Evolutionary conservation across 2,113 vertebrate species (phyloP).

Genomic region (Ptychochromis oligacanthus): DNA sequence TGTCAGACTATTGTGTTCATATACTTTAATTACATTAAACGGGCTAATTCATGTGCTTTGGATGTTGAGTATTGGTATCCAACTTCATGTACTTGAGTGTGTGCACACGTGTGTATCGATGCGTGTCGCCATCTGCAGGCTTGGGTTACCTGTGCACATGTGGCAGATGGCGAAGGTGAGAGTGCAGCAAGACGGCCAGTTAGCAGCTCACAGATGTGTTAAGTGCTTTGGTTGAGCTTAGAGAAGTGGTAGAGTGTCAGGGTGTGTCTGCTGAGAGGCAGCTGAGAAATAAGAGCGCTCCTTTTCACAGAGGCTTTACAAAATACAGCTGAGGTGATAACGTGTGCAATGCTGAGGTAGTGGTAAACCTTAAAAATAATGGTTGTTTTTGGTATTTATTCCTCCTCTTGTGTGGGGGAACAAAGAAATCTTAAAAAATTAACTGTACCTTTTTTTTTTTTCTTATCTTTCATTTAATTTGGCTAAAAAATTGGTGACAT

Average conservation of each 20-base stretch:
- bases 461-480: too few relatives aligned
- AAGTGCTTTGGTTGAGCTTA: constrained; percentile 72
- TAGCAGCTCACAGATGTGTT: constrained; percentile 74
- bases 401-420: neutral
- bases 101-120: neutral
- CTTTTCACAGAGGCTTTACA: neutral
- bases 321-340: neutral
- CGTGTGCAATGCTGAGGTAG: neutral
- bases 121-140: constrained; percentile 37
- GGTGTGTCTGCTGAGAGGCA: constrained; percentile 36
- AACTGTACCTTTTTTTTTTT: too few relatives aligned
- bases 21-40: neutral
- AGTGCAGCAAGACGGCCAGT: constrained; percentile 47
- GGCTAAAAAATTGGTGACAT: too few relatives aligned
- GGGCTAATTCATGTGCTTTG: neutral
- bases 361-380: neutral
- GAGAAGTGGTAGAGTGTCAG: constrained; percentile 41
- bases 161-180: constrained; percentile 76
- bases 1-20: neutral
- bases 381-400: neutral
- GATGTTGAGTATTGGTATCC: neutral
- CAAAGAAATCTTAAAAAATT: neutral
- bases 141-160: constrained; percentile 66
- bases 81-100: neutral
- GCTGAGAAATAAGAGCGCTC: neutral